Evolutionary conservation across 2,113 vertebrate species (phyloP), one percentile per base, ranked within the genome.

Genomic region (Capreolus pygargus): DNA sequence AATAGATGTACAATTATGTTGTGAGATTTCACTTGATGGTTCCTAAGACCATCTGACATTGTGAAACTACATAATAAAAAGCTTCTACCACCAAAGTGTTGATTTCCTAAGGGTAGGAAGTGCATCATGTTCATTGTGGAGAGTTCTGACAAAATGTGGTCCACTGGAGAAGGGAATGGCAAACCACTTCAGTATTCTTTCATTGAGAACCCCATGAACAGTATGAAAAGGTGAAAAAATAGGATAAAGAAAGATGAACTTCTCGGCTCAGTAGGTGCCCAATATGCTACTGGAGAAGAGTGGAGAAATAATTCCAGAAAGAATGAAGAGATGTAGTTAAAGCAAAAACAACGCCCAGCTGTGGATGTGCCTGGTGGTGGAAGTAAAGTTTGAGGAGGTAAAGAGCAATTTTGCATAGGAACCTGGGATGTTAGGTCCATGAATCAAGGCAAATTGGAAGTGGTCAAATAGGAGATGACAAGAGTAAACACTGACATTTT

Each of bases 211-310:
- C 4, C 64, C 9, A 36, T 70, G n/a, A 70, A 70, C 64, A 70
- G n/a, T 0, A 0, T 36, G 64, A 67, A 70, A 70, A 36, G 17
- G 33, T 0, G 36, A n/a, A 67, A 67, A 21, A 67, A 67, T 5
- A 67, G 64, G 64, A 36, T 17, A 70, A 5, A 70, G 9, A 36
- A 70, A 70, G 17, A 70, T 0, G 0, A 36, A 70, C n/a, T 70
- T 36, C 17, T 4, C 9, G 36, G 64, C n/a, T n/a, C n/a, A 70
- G 64, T 70, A 36, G 64, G 64, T 36, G 64, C 64, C 64, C 9
- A 70, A 33, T 36, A 36, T 70, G 17, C 17, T 36, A 70, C 64
- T 70, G n/a, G 17, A 70, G 17, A 36, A 70, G 64, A 36, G 17
- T 36, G n/a, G n/a, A 70, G n/a, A 70, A 70, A 70, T 70, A 70